Base-by-base conservation (phyloP, 1,140 invertebrate genomes). In the Druon quercuslanigerum region DNA sequence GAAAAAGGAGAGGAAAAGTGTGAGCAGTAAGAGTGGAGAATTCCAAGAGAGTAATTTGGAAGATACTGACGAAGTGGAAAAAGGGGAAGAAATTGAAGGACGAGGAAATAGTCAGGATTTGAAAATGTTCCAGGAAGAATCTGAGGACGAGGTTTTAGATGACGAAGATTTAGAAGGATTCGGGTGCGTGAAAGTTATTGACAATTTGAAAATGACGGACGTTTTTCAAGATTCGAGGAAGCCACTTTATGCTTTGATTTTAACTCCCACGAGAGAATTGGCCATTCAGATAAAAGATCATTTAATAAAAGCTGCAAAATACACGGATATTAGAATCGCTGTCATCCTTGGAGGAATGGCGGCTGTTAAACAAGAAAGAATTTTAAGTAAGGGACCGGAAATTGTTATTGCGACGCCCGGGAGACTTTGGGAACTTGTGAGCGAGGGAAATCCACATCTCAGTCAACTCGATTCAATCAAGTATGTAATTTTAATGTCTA, bases 331-430 rank as follows among this genome's bases (percentile, higher is more conserved):
- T 81, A 73, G 89, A 87, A 89, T 97, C 85, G 95, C 96, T 17
- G 94, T 96, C 14, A 92, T 99, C 76, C 94, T 99, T 72, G 98
- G 98, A 14, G 98, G 98, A 19, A 94, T 99, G 93, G 94, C 97
- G 3, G 90, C 94, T 7, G 95, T 98, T 57, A 99, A 99, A 87
- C 98, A 99, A 90, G 95, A 97, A 88, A 92, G 98, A 82, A 90
- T 99, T 50, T 91, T 99, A 6, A 93, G 91, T 0, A 94, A 94
- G 82, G 92, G 94, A 56, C 98, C 99, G 0, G 97, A 99, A 87
- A 96, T 99, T 81, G 95, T 99, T 17, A 96, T 99, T 66, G 98
- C 97, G 0, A 99, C 98, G 16, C 98, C 98, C 1, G 99, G 98
- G 3, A 92, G 98, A 70, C 92, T 99, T 19, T 99, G 98, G 98